Base-by-base conservation (phyloP, 2,888 invertebrate genomes). In the Gisinianus flammeolus region DNA sequence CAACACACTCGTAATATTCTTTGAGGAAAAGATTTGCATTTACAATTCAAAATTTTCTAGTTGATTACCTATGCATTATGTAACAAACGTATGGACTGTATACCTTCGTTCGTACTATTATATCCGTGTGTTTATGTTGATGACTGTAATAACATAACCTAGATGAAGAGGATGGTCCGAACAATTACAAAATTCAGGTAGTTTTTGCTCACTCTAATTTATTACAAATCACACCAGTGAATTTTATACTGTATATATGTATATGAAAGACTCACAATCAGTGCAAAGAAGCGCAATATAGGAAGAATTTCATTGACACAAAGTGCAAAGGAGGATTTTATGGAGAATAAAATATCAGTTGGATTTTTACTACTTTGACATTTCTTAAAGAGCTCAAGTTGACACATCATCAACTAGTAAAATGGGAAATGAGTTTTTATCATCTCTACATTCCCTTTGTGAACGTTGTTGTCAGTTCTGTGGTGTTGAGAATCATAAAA, bases 131-230 rank as follows among this genome's bases (percentile, higher is more conserved):
- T n/a, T n/a, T n/a, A n/a, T n/a, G n/a, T n/a, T n/a, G n/a, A n/a
- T n/a, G n/a, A n/a, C n/a, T n/a, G n/a, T n/a, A n/a, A n/a, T n/a
- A n/a, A n/a, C n/a, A n/a, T n/a, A n/a, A n/a, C n/a, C n/a, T n/a
- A 44, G 8, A 44, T 44, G 44, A 6, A 44, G 44, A 44, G 44
- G 44, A 44, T 44, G 44, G 44, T 44, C 44, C 19, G 44, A 64
- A 26, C 28, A 4, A 64, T 64, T 64, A 64, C 64, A 64, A 26
- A 64, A 64, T 24, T 26, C 24, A 4, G 64, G 64, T 64, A 64
- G 64, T 56, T 4, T 56, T n/a, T n/a, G 22, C 4, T 56, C 56
- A 10, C 16, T n/a, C 64, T 64, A 24, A 64, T 64, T 28, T 64
- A 24, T 64, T 28, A 28, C 28, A 64, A n/a, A n/a, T n/a, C n/a